Evolutionary conservation across 2,113 vertebrate genomes (phyloP).

Genomic region (Lathamus discolor): DNA sequence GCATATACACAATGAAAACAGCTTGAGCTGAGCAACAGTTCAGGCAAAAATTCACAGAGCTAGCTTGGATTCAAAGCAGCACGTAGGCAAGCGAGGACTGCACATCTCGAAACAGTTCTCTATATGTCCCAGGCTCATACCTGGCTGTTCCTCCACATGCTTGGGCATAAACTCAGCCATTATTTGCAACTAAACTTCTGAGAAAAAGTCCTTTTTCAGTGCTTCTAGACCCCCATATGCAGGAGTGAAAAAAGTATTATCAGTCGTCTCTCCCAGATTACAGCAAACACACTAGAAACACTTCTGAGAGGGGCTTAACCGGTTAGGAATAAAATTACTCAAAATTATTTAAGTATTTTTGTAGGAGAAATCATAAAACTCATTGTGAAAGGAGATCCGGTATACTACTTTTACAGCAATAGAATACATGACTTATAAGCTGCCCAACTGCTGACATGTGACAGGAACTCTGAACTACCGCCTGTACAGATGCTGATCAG

Average conservation of each 20-base stretch:
- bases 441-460: neutral
- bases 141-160: neutral
- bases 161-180: neutral
- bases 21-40: neutral
- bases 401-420: neutral
- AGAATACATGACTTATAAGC: neutral
- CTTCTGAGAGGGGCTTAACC: neutral
- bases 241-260: neutral
- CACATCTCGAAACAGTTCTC: neutral
- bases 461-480: neutral
- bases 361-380: neutral
- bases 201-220: neutral
- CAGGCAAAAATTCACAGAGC: neutral
- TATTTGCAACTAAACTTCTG: neutral
- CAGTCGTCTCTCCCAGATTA: neutral
- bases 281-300: neutral
- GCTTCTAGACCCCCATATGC: neutral
- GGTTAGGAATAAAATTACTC: neutral
- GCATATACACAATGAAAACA: neutral
- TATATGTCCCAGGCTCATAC: neutral
- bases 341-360: neutral
- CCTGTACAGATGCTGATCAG: neutral
- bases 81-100: neutral
- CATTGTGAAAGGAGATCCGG: neutral
- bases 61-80: neutral